phyloP scores from a whole-genome alignment of 2,888 invertebrate species.

The Mesoligia furuncula region DNA sequence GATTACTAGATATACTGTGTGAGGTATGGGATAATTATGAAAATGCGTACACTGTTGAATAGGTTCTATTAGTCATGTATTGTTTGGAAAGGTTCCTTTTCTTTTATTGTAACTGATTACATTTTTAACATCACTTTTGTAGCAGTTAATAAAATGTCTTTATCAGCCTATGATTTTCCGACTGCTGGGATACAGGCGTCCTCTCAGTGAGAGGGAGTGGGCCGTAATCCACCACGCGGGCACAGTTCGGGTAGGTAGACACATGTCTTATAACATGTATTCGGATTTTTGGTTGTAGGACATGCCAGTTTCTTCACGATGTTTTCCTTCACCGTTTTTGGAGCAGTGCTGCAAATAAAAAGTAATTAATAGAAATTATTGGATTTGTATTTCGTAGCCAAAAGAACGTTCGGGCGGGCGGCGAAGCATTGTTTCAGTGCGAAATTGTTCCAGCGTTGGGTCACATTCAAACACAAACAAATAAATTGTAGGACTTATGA shows the following conservation, averaged over 20 bases:
- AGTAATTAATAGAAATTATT: not conserved
- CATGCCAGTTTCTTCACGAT: not conserved
- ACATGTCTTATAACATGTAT: not conserved
- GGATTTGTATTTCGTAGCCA: not conserved
- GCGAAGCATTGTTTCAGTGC: not conserved
- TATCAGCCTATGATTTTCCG: not conserved
- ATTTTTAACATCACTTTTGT: not conserved
- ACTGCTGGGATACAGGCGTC: not conserved
- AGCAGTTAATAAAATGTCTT: not conserved
- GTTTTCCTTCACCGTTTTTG: not conserved
- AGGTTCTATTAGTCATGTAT: slow-evolving; percentile 6
- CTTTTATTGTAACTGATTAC: too few species aligned
- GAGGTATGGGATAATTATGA: slow-evolving; percentile 10
- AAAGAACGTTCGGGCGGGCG: not conserved
- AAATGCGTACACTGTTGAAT: not conserved
- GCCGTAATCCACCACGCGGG: not conserved
- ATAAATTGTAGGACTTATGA: not conserved
- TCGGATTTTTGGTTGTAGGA: not conserved
- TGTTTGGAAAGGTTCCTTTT: not conserved
- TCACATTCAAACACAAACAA: not conserved
- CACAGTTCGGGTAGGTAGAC: too few species aligned
- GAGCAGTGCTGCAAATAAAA: not conserved
- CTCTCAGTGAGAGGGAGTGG: not conserved
- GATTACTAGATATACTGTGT: slow-evolving; percentile 24
- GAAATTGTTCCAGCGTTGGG: not conserved